A percentile compares a stretch with the other conserved stretches of the same genome.
These are phyloP conservation scores for Drosophila anomalata DNA, from an alignment of 2,888 invertebrate species.

Conservation along the genomic window DNA sequence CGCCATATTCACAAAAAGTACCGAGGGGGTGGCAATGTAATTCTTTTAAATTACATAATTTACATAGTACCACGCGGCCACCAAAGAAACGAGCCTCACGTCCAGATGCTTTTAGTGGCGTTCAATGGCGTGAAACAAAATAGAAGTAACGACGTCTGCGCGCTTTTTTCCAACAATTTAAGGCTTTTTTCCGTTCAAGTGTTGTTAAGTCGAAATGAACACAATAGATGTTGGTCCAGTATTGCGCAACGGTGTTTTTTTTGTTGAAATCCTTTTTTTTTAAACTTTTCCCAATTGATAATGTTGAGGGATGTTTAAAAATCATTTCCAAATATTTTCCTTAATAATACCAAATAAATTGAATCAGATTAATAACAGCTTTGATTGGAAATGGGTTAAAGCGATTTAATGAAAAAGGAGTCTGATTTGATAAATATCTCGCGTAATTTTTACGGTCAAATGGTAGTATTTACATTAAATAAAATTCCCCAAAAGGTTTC, in stretches of 20 bases:
- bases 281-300: too few species aligned
- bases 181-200: neutral
- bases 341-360: too few species aligned
- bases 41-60: slow-evolving; percentile 75
- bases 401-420: too few species aligned
- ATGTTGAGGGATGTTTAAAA: too few species aligned
- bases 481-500: too few species aligned
- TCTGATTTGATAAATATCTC: too few species aligned
- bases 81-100: slow-evolving; percentile 5
- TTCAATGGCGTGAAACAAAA: neutral
- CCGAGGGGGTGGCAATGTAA: slow-evolving; percentile 58
- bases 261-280: too few species aligned
- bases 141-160: slow-evolving; percentile 6
- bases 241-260: neutral
- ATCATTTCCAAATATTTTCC: too few species aligned
- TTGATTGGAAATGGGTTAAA: too few species aligned
- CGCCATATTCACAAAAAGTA: slow-evolving; percentile 11
- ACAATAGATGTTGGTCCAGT: neutral
- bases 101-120: slow-evolving; percentile 9
- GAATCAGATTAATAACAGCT: too few species aligned
- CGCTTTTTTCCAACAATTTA: slow-evolving; percentile 2
- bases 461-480: too few species aligned
- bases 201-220: neutral
- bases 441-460: too few species aligned
- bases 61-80: slow-evolving; percentile 55